Base-by-base conservation (phyloP, 2,113 vertebrate genomes). In the Leiothrix lutea region DNA sequence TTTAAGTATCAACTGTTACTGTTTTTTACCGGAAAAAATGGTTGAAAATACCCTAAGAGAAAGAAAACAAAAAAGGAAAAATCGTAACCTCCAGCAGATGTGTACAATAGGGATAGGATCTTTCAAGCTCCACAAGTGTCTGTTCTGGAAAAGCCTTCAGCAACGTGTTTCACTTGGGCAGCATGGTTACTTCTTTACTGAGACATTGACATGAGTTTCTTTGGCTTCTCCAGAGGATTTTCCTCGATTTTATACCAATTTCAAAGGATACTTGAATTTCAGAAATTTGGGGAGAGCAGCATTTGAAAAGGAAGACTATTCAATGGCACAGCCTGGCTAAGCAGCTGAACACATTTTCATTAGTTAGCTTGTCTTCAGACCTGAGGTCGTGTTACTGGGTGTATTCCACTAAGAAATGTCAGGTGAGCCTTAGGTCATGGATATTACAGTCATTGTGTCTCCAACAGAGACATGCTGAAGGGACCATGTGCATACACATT, bases 1-100 rank as follows among this genome's bases (percentile, higher is more conserved):
- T 45, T n/a, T 42, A 35, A 54, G 25, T 36, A 31, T 9, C 1
- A 4, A 29, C 14, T 2, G 3, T 29, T 29, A 35, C 0, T 65
- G 15, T 4, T 24, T 44, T 51, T 54, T 54, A 20, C 4, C 15
- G 20, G 65, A 35, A 9, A 45, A 80, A 54, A 54, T 15, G 20
- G 33, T 17, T 24, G 25, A 44, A 64, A 23, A 65, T 19, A 14
- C 48, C 31, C 20, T 65, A 36, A 45, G 50, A 45, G 33, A 54
- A 36, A 24, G 38, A 54, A 65, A 44, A 79, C 15, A 54, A 24
- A 31, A 65, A 24, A 19, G 38, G 9, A 45, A 54, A 65, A 54
- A 45, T 54, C 7, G 25, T 31, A 36, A 29, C 40, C 9, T 54
- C 16, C 9, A 54, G 36, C 15, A 54, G 66, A 45, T 24, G 33